Conservation (phyloP, 92 coral and sea anemone genomes). For the Montipora capitata region DNA sequence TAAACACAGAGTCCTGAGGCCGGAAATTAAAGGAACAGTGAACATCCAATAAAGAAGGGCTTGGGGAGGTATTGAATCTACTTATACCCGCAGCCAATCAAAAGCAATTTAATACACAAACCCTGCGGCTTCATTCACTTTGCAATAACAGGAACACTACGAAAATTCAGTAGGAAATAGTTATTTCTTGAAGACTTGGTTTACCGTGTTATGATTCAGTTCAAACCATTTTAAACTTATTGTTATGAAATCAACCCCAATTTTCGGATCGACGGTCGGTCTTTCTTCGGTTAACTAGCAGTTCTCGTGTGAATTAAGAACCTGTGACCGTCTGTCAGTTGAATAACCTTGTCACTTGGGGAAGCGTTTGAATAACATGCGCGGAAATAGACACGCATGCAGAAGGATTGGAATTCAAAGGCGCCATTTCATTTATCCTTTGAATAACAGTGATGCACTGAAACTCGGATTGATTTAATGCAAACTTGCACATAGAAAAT, state of each 20-base stretch:
- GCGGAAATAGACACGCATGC: constrained; percentile 15
- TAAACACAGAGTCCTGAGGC: constrained; percentile 33
- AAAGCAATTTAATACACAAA: constrained; percentile 1
- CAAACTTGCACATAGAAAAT: too few species aligned
- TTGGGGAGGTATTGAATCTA: neutral
- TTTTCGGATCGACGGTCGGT: too few species aligned
- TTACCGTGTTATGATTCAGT: neutral
- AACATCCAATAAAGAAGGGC: constrained; percentile 41
- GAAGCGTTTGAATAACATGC: constrained; percentile 21
- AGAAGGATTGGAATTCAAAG: neutral
- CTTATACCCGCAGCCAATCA: constrained; percentile 11
- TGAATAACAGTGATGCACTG: too few species aligned
- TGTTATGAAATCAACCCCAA: too few species aligned
- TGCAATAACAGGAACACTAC: constrained; percentile 14
- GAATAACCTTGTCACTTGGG: constrained; percentile 21
- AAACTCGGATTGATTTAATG: too few species aligned
- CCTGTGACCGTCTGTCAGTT: neutral
- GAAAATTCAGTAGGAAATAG: neutral
- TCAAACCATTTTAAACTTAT: neutral
- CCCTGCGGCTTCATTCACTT: constrained; percentile 17
- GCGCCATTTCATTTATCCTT: neutral
- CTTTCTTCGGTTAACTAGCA: too few species aligned
- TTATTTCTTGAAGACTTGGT: constrained; percentile 12
- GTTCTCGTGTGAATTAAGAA: constrained; percentile 12
- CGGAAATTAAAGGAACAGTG: constrained; percentile 58